Evolutionary conservation across 2,113 vertebrate species (phyloP).

Genomic region (Burhinus bistriatus): DNA sequence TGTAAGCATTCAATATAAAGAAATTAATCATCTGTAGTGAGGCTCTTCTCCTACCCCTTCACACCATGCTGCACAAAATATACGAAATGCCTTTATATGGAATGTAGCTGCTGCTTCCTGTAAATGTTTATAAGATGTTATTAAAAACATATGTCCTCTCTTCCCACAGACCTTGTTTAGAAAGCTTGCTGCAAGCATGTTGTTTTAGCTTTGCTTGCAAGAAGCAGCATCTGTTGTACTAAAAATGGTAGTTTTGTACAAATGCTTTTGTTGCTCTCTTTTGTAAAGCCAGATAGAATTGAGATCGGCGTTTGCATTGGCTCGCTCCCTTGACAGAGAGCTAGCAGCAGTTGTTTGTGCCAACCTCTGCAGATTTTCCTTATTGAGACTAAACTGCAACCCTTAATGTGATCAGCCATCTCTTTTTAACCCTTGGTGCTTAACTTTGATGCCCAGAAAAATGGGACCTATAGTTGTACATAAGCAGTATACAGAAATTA

Average conservation of each 20-base stretch:
- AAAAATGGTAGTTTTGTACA: constrained; percentile 21
- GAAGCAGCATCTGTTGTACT: constrained; percentile 15
- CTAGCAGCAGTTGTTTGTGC: background rate
- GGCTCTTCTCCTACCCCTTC: background rate
- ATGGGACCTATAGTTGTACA: background rate
- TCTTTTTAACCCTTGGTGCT: background rate
- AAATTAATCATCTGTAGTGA: constrained; percentile 23
- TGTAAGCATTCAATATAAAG: constrained; percentile 9
- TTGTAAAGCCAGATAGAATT: background rate
- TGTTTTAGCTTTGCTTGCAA: constrained; percentile 42
- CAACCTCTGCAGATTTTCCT: background rate
- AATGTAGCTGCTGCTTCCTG: constrained; percentile 51
- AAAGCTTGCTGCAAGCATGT: constrained; percentile 7
- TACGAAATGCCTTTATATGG: constrained; percentile 61
- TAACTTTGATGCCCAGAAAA: background rate
- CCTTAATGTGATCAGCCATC: background rate
- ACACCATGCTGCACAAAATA: constrained; percentile 17
- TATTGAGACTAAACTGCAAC: background rate
- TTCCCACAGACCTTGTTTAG: constrained; percentile 50
- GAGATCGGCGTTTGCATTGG: background rate
- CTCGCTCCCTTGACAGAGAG: background rate
- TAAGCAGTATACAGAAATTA: background rate
- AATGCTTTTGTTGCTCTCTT: constrained; percentile 30
- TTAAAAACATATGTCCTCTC: constrained; percentile 60
- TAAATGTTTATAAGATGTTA: constrained; percentile 64